Evolutionary conservation across 1,140 invertebrate species (phyloP).

Genomic region (Ostrea edulis): DNA sequence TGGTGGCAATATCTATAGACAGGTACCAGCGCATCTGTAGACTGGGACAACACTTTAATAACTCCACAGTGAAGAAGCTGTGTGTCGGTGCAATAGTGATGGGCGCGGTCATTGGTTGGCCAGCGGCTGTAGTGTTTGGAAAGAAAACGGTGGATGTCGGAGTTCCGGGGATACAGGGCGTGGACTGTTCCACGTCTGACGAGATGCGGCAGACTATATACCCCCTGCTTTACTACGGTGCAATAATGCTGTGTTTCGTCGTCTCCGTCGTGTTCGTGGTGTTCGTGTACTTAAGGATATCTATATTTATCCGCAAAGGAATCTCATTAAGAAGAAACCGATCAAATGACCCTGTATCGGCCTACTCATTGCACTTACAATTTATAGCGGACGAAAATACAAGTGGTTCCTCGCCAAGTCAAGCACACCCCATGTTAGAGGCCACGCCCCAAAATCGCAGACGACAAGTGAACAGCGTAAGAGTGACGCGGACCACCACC

Average conservation of each 20-base stretch:
- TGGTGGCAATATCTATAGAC: constrained; percentile 73
- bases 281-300: not conserved
- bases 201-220: constrained; percentile 70
- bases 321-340: not conserved
- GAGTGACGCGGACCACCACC: constrained; percentile 50
- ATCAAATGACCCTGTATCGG: not conserved
- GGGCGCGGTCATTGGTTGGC: constrained; percentile 65
- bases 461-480: constrained; percentile 38
- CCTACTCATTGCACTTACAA: not conserved
- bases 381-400: constrained; percentile 9
- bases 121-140: constrained; percentile 71
- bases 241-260: constrained; percentile 67
- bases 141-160: constrained; percentile 60
- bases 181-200: constrained; percentile 74
- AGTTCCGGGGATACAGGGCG: constrained; percentile 58
- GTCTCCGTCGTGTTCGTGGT: constrained; percentile 56
- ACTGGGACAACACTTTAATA: constrained; percentile 69
- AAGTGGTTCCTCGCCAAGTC: not conserved
- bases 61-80: constrained; percentile 64
- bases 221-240: constrained; percentile 72
- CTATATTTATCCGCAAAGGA: constrained; percentile 27
- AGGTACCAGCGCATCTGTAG: constrained; percentile 73
- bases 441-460: constrained; percentile 14
- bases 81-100: constrained; percentile 68
- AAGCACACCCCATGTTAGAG: not conserved